Conservation (phyloP, 2,797 vertebrate genomes). For the Poliocrania exsul region DNA sequence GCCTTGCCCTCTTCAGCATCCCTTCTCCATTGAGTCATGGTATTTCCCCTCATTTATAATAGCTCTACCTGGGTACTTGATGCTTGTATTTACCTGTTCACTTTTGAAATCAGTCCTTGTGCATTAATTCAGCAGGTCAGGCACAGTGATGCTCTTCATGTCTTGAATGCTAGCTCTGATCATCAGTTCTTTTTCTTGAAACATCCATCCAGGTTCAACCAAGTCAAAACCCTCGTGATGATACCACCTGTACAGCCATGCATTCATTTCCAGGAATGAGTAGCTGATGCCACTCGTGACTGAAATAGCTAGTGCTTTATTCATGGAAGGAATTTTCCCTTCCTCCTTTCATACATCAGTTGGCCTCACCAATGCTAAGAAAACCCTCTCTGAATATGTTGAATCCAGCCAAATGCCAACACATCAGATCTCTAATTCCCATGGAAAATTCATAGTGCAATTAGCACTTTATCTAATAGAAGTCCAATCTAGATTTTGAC, state of each 20-base stretch:
- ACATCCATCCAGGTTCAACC: background rate
- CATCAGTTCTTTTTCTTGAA: background rate
- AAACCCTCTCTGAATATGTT: background rate
- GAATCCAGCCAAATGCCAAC: background rate
- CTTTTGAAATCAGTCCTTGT: background rate
- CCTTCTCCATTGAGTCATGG: background rate
- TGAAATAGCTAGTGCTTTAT: conserved; percentile 31
- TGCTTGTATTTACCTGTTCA: background rate
- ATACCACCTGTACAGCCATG: background rate
- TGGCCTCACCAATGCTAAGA: background rate
- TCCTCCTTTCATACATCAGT: background rate
- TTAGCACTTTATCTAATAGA: background rate
- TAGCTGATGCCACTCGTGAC: background rate
- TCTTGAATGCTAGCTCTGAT: background rate
- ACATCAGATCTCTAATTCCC: background rate
- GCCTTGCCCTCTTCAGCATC: background rate
- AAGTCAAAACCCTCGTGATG: background rate
- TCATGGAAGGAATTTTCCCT: conserved; percentile 7
- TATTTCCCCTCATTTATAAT: background rate
- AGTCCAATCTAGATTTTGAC: background rate
- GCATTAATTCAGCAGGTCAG: background rate
- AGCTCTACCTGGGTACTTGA: background rate
- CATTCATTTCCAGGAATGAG: background rate
- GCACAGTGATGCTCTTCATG: background rate
- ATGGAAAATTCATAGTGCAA: background rate